Evolutionary conservation across 1,140 invertebrate genomes (phyloP), one percentile per base, ranked within the genome.

Genomic region (Argopecten irradians): DNA sequence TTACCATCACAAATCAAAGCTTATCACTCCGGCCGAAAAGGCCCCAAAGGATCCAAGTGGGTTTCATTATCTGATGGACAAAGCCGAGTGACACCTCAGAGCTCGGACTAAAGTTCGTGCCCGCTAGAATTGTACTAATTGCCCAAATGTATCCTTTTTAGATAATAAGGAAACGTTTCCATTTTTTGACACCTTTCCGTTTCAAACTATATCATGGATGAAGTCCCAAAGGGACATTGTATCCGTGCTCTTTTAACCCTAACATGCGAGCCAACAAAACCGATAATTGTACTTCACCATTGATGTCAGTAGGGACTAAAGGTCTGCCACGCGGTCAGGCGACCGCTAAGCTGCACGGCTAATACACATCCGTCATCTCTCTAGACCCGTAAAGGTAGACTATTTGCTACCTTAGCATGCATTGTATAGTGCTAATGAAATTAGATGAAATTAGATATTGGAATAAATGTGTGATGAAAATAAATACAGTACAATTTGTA

Each of bases 61-160:
- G n/a, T 28, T n/a, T 71, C 55, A 28, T 71, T 71, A 71, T 71
- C 55, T 71, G 55, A 71, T 71, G 55, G 55, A 71, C 55, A 71
- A 71, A 71, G 55, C 55, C 22, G 14, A 5, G 55, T 11, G 8
- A 71, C 55, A 16, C 55, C 5, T 71, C 55, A 28, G 22, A 28
- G 55, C 22, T 71, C 5, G 55, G 5, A 1, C 55, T n/a, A 71
- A 22, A 5, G 22, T 2, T 71, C 55, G 11, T 71, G n/a, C 22
- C 55, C 55, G 8, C 5, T 71, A 71, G 55, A 11, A 7, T 28
- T 71, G 55, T n/a, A 71, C 55, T 71, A 71, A 71, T 71, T 71
- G 55, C 55, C 55, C 55, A 71, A 71, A 71, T 71, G 55, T 71
- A 71, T 71, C 55, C 55, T 71, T 71, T 71, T 71, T 71, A 71